phyloP scores from a whole-genome alignment of 2,888 invertebrate species.

The Hydrotaea diabolus region DNA sequence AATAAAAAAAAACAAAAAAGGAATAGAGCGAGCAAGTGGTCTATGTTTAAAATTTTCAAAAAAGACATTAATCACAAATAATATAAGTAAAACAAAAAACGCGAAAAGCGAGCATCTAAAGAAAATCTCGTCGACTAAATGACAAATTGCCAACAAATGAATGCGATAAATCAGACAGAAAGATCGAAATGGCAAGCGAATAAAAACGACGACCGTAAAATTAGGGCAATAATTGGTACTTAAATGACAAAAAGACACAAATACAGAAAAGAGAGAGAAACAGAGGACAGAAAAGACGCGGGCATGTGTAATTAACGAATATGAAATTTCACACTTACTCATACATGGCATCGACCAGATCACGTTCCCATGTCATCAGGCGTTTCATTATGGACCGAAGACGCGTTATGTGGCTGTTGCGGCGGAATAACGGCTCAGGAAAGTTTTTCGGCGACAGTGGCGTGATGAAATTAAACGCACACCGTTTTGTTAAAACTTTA shows the following conservation, averaged over 20 bases:
- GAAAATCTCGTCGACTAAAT: background rate
- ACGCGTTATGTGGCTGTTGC: background rate
- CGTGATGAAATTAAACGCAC: background rate
- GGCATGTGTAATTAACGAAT: background rate
- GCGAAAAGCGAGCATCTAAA: background rate
- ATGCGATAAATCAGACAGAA: slow-evolving; percentile 12
- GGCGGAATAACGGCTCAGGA: background rate
- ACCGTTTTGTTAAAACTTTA: background rate
- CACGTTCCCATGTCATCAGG: slow-evolving; percentile 78
- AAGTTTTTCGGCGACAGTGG: background rate
- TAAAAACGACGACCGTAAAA: background rate
- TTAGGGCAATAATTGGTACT: slow-evolving; percentile 10
- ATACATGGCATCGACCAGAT: slow-evolving; percentile 78
- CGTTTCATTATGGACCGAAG: slow-evolving; percentile 74
- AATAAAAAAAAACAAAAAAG: background rate
- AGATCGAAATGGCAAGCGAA: background rate
- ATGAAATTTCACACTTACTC: slow-evolving; percentile 73
- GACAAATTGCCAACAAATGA: slow-evolving; percentile 42
- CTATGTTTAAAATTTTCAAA: background rate
- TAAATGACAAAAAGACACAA: slow-evolving; percentile 10
- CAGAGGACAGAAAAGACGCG: background rate
- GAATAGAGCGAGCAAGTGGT: background rate
- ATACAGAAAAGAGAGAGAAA: too few relatives aligned
- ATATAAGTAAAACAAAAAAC: background rate
- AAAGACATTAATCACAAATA: slow-evolving; percentile 19